phyloP scores from a whole-genome alignment of 2,113 vertebrate species.

The Hystrix cristata region DNA sequence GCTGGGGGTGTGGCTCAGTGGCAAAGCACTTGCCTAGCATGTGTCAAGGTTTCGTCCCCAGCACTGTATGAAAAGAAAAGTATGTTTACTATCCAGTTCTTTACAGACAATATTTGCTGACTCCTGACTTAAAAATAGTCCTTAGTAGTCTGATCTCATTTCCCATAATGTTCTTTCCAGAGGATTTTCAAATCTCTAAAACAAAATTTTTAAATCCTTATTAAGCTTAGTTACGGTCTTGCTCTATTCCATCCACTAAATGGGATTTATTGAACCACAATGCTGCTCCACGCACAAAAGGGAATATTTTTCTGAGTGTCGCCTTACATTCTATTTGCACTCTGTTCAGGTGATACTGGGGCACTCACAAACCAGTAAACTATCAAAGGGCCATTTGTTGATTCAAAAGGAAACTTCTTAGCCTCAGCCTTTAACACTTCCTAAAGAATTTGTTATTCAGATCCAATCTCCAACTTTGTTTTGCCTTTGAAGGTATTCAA shows the following conservation, averaged over 20 bases:
- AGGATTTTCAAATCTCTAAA: neutral
- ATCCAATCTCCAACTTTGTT: constrained; percentile 34
- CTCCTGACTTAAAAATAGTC: constrained; percentile 11
- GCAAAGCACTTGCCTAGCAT: neutral
- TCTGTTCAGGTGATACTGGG: neutral
- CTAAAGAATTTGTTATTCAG: neutral
- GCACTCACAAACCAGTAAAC: constrained; percentile 1
- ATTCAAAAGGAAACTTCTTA: constrained; percentile 23
- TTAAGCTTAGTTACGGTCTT: constrained; percentile 20
- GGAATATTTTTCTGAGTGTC: neutral
- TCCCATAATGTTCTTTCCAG: constrained; percentile 5
- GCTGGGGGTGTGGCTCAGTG: neutral
- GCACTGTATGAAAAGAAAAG: neutral
- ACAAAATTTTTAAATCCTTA: neutral
- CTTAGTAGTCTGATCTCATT: constrained; percentile 22
- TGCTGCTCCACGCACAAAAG: neutral
- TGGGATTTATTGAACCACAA: neutral
- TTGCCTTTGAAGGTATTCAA: neutral
- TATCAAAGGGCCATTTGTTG: neutral
- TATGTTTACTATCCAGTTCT: neutral
- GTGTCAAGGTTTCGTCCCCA: neutral
- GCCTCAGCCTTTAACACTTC: neutral
- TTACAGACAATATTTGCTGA: neutral
- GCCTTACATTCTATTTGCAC: neutral
- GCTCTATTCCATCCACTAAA: neutral